A percentile compares a stretch with the other conserved stretches of the same genome.
Evolutionary conservation across 2,113 vertebrate genomes (phyloP).

Genomic region (Elephas maximus): DNA sequence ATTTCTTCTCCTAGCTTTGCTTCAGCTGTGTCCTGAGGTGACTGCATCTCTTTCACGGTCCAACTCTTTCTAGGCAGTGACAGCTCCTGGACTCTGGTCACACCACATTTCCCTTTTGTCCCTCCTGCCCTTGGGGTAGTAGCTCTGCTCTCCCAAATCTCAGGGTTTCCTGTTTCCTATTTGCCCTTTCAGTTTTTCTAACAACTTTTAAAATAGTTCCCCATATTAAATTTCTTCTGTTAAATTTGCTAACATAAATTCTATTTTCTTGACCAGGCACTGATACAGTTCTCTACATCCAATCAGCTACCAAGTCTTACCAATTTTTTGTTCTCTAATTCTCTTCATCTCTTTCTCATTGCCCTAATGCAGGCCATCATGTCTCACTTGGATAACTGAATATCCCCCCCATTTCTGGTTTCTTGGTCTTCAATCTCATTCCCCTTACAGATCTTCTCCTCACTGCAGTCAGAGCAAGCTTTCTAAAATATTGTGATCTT

Average conservation of each 20-base stretch:
- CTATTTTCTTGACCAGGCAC: neutral
- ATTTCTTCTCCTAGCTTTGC: neutral
- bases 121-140: neutral
- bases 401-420: neutral
- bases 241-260: neutral
- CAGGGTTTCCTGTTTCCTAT: neutral
- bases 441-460: neutral
- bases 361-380: neutral
- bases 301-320: neutral
- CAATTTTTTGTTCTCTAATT: neutral
- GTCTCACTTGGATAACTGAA: neutral
- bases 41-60: neutral
- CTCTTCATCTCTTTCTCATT: neutral
- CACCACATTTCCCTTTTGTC: neutral
- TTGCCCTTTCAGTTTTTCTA: neutral
- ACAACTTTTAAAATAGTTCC: neutral
- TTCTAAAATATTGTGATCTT: neutral
- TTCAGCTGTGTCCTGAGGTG: neutral
- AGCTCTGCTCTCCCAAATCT: neutral
- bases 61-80: neutral
- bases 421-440: neutral
- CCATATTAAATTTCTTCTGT: neutral
- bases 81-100: neutral
- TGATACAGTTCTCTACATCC: neutral
- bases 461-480: rapidly evolving